Base-by-base conservation (phyloP, 2,113 vertebrate species). In the Dascyllus trimaculatus region DNA sequence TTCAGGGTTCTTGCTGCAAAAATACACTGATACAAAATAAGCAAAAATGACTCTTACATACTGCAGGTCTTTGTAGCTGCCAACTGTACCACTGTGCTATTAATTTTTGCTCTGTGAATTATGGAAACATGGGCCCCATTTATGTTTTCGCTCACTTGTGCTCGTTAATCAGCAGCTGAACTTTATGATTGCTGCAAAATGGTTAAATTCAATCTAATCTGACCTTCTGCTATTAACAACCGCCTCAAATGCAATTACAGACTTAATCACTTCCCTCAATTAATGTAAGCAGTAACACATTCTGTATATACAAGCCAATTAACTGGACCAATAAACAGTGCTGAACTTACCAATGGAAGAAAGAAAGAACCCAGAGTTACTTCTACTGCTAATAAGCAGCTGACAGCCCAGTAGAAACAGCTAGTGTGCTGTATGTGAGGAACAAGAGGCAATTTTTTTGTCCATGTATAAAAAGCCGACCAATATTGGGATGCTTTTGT, bases 401-500 rank as follows among this genome's bases (percentile, higher is more conserved):
- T 71, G 54, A 19, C 32, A 57, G 40, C 4, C n/a, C 24, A 19
- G 10, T 19, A 60, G 25, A 59, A 54, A 29, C 26, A 54, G 22
- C 21, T 7, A 26, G 43, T 45, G 35, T 25, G 35, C 51, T 45
- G 48, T 26, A 48, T 62, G 18, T 56, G 43, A 58, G 22, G 8
- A 5, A 61, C 11, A 35, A 13, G 59, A 67, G 56, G 21, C 40
- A 15, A 18, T 58, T 62, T 66, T 57, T n/a, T 21, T 25, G 22
- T 67, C 43, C 21, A 26, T 13, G 19, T 7, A 40, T 24, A 71
- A 85, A 75, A 82, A 63, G n/a, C 6, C 18, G 45, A 46, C 67
- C 78, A 57, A 82, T 81, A 67, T 78, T 72, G 13, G 17, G 71
- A 58, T 78, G 68, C 68, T 69, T 65, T 71, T 66, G 49, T 38